Base-by-base conservation (phyloP, 1,140 invertebrate genomes). In the Drosophila ironensis region DNA sequence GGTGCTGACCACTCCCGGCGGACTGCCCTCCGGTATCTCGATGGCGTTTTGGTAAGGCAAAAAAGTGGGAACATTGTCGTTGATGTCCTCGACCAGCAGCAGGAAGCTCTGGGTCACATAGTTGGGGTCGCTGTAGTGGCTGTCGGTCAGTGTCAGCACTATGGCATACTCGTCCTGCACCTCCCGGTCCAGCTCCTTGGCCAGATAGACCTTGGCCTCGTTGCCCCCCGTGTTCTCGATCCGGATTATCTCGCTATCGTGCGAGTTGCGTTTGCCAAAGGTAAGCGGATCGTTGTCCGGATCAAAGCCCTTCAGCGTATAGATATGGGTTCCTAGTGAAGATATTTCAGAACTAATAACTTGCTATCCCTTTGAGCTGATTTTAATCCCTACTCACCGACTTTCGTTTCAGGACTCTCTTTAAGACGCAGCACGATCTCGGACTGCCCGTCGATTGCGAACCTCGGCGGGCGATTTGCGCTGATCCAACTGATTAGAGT, bases 101-200 rank as follows among this genome's bases (percentile, higher is more conserved):
- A 98, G 91, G 46, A 98, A 92, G 81, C 96, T 97, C 91, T 98
- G 97, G 3, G 96, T 97, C 52, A 98, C 95, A 90, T 94, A 97
- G 88, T 97, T 97, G 40, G 95, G 95, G 38, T 96, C 95, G 1
- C 95, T 95, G 17, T 97, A 92, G 80, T 95, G 94, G 38, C 96
- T 96, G 89, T 98, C 97, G 1, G 96, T 98, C 60, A 98, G 90
- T 1, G 97, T 98, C 69, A 98, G 91, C 25, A 98, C 94, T 67
- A 98, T 91, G 37, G 94, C 94, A 88, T 98, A 98, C 90, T 97
- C 97, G 84, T 97, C 96, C 90, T 94, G 93, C 9, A 92, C 91
- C 95, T 98, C 97, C 91, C 97, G 92, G 91, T 98, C 97, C 60
- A 98, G 93, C 91, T 97, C 94, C 91, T 96, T 96, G 90, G 95